Percentiles rank a stretch among this genome's conserved stretches.
Conservation (phyloP, 1,140 invertebrate genomes). For the Diprion similis region DNA sequence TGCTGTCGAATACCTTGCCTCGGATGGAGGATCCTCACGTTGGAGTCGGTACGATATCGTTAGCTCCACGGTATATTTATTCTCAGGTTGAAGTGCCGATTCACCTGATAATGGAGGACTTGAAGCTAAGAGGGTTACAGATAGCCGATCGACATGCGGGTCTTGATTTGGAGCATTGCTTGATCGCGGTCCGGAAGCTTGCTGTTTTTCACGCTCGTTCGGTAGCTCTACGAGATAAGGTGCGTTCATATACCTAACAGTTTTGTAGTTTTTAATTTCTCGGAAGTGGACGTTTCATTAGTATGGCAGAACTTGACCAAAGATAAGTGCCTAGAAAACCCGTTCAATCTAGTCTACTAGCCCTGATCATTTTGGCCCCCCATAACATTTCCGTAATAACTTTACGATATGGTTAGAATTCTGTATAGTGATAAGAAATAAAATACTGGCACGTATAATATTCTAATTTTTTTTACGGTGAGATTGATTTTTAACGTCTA, state of each 20-base stretch:
- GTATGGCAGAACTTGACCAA: not conserved
- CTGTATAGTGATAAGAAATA: too few species aligned
- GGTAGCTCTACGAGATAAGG: not conserved
- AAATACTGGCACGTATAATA: too few species aligned
- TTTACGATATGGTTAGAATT: too few species aligned
- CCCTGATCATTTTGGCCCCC: not conserved
- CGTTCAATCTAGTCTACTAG: not conserved
- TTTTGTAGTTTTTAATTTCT: too few species aligned
- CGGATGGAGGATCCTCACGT: constrained; percentile 49
- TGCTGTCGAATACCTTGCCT: constrained; percentile 49
- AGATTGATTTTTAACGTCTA: too few species aligned
- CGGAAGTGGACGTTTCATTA: not conserved
- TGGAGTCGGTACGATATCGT: not conserved
- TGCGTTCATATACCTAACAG: not conserved
- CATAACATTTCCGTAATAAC: too few species aligned
- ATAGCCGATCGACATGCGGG: constrained; percentile 55
- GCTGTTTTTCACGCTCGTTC: constrained; percentile 60
- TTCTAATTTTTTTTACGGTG: too few species aligned
- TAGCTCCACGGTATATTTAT: constrained; percentile 34
- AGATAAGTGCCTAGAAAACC: not conserved
- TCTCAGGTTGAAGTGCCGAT: constrained; percentile 36
- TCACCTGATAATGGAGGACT: constrained; percentile 54
- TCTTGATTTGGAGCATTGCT: constrained; percentile 53
- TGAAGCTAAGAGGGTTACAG: constrained; percentile 52
- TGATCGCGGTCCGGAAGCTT: constrained; percentile 56